These are phyloP conservation scores for Bergia sp. DNA, from an alignment of 92 coral and sea anemone genomes.

Conservation along the genomic window DNA sequence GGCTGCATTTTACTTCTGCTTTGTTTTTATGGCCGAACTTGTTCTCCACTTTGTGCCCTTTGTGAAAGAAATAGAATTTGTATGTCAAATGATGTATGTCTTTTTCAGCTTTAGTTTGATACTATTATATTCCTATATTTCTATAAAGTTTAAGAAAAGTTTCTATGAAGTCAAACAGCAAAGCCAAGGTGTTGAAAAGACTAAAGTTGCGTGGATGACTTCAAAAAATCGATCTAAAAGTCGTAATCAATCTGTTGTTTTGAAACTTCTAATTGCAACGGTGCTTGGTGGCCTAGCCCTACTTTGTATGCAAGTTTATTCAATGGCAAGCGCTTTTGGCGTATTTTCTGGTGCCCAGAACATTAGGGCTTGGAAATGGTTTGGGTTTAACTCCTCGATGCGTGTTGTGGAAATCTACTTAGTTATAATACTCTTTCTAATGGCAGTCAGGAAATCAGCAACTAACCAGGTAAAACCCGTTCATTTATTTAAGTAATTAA, in stretches of 20 bases:
- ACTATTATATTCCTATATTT: constrained; percentile 46
- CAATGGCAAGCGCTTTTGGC: constrained; percentile 56
- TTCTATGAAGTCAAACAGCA: constrained; percentile 3
- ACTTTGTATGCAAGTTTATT: constrained; percentile 51
- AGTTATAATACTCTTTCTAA: constrained; percentile 46
- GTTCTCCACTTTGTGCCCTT: constrained; percentile 55
- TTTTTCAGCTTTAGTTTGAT: constrained; percentile 49
- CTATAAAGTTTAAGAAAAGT: constrained; percentile 52
- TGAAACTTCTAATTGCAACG: constrained; percentile 50
- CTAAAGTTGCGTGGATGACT: not conserved
- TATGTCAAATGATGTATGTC: constrained; percentile 63
- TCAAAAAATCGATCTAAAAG: constrained; percentile 5
- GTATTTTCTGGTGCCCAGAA: constrained; percentile 48
- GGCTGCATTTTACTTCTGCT: constrained; percentile 57
- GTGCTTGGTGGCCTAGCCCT: constrained; percentile 61
- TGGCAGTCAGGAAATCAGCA: not conserved
- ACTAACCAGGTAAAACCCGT: not conserved
- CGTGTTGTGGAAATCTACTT: constrained; percentile 65
- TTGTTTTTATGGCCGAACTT: constrained; percentile 63
- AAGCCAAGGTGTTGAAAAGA: not conserved
- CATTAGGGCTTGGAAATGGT: constrained; percentile 79
- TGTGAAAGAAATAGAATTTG: constrained; percentile 48
- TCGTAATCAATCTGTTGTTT: constrained; percentile 35
- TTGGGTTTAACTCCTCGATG: constrained; percentile 49
- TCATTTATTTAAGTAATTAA: too few relatives aligned